Conservation (phyloP, 30 jellyfish, hydroid and myxozoan genomes). For the Turritopsis rubra region DNA sequence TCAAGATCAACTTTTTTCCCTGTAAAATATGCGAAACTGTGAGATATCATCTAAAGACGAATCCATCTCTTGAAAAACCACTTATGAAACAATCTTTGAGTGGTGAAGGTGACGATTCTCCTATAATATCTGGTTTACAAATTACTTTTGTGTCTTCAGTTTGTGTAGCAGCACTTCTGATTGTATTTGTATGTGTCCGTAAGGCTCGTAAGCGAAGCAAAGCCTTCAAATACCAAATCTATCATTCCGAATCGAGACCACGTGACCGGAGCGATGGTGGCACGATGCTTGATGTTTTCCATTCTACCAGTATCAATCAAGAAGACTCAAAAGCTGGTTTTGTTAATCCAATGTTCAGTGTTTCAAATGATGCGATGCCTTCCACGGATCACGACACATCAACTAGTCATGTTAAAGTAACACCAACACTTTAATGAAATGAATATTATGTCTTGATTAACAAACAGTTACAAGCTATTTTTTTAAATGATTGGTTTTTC, state of each 20-base stretch:
- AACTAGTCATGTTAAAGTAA: no score
- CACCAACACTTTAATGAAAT: no score
- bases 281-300: neutral
- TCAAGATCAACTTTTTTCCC: neutral
- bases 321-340: neutral
- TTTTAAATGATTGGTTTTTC: no score
- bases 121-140: neutral
- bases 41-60: neutral
- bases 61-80: conserved; percentile 4
- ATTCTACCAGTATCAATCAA: neutral
- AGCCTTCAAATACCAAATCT: neutral
- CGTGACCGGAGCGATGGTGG: neutral
- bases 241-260: neutral
- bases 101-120: neutral
- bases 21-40: conserved; percentile 17
- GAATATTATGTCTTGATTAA: no score
- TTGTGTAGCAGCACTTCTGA: neutral
- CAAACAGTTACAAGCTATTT: no score
- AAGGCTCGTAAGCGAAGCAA: neutral
- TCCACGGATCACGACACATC: no score
- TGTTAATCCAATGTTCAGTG: neutral
- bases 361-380: neutral
- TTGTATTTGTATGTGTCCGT: neutral
- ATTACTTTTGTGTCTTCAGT: neutral
- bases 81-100: neutral